These are phyloP conservation scores for Drosophila bipectinata DNA, from an alignment of 1,140 invertebrate genomes.

Conservation along the genomic window DNA sequence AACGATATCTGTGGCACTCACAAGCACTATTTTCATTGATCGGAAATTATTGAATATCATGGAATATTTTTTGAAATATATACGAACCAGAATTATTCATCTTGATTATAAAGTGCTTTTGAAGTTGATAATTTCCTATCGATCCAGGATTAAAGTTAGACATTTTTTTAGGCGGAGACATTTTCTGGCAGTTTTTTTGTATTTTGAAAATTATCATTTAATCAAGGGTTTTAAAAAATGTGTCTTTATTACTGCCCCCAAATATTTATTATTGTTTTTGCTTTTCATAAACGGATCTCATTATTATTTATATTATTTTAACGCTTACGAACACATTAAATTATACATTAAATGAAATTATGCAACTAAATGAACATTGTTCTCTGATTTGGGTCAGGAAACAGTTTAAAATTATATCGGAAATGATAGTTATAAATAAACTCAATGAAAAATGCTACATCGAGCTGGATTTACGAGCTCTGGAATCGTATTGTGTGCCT, in stretches of 20 bases:
- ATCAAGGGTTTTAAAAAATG: constrained; percentile 31
- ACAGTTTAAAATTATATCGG: constrained; percentile 23
- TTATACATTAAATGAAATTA: constrained; percentile 49
- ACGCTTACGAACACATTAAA: constrained; percentile 57
- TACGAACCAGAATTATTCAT: too few relatives aligned
- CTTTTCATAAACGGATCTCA: constrained; percentile 18
- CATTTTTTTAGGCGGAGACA: constrained; percentile 71
- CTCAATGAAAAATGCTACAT: constrained; percentile 33
- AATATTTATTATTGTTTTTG: constrained; percentile 10
- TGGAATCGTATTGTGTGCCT: constrained; percentile 65
- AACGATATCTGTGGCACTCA: not conserved
- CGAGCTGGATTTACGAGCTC: constrained; percentile 62
- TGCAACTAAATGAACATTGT: constrained; percentile 48
- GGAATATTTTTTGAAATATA: too few relatives aligned
- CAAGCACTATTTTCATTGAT: not conserved
- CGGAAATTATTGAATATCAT: not conserved
- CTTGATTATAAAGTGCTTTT: not conserved
- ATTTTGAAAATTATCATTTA: constrained; percentile 39
- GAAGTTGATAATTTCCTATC: constrained; percentile 5
- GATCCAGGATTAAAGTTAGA: constrained; percentile 14
- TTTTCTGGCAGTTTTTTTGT: constrained; percentile 78
- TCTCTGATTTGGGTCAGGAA: constrained; percentile 22
- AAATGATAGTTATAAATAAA: constrained; percentile 35
- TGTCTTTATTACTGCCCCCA: constrained; percentile 59
- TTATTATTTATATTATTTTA: constrained; percentile 41